Base-by-base conservation (phyloP, 2,888 invertebrate species). In the Petrolisthes cinctipes region DNA sequence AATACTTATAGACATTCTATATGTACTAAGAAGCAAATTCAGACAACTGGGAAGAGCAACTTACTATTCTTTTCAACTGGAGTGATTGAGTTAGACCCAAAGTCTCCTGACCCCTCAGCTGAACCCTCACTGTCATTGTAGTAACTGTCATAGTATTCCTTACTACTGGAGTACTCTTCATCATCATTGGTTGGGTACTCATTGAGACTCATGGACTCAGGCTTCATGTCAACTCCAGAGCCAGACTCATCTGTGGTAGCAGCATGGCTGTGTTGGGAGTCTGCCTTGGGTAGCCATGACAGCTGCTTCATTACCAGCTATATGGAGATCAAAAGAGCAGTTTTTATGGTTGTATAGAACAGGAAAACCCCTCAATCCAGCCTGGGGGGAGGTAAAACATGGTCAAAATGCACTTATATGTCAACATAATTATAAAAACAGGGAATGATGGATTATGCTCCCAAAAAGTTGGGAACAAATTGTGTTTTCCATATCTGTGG, bases 271-370 rank as follows among this genome's bases (percentile, higher is more conserved):
- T 76, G 75, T 57, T 73, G 88, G 23, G 83, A 82, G n/a, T 89
- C 86, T 4, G 89, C 73, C 73, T 82, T 84, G 2, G 86, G 89
- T 20, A 89, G 85, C 89, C 89, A 89, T n/a, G 89, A 86, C 66
- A 89, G 82, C 73, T 81, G 71, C 0, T 86, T 82, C 82, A 86
- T 6, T 66, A 89, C 83, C 53, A 80, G 79, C 89, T 89, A 81
- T 4, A 37, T 37, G 53, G 51, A 71, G n/a, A 53, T 54, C 81
- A 23, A 6, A 81, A 20, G 4, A 54, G n/a, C 37, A 76, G 4
- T 11, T 17, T 17, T 73, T 9, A 37, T 5, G 37, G 7, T 23
- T 23, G 37, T 23, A 73, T 7, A 17, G 20, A 17, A 68, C 68
- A 68, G 6, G 23, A 71, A 71, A 6, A 7, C 5, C 14, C 11